Evolutionary conservation across 2,888 invertebrate genomes (phyloP).

Genomic region (Trisateles emortualis): DNA sequence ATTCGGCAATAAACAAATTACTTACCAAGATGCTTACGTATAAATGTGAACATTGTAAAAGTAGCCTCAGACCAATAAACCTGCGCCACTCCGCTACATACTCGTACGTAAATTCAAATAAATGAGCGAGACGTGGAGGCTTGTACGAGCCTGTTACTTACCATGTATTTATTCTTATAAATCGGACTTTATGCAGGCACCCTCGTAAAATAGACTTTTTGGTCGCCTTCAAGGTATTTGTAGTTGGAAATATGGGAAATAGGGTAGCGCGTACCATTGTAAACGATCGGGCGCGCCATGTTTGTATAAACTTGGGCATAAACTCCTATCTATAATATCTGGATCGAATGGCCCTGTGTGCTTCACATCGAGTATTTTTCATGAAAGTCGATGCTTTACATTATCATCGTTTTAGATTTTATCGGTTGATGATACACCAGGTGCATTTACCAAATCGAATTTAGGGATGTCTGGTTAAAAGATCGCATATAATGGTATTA

Average conservation of each 20-base stretch:
- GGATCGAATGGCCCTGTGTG: conserved; percentile 14
- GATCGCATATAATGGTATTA: background rate
- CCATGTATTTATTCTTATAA: conserved; percentile 70
- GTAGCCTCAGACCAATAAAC: conserved; percentile 35
- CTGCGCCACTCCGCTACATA: conserved; percentile 39
- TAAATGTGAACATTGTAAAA: conserved; percentile 29
- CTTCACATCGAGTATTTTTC: conserved; percentile 3
- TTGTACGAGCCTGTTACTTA: conserved; percentile 53
- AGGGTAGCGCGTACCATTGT: conserved; percentile 29
- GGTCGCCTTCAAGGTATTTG: conserved; percentile 51
- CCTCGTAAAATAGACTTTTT: conserved; percentile 65
- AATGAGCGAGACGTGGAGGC: conserved; percentile 48
- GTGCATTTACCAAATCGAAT: conserved; percentile 2
- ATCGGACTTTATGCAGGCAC: conserved; percentile 65
- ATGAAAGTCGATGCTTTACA: conserved; percentile 17
- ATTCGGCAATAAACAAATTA: conserved; percentile 39
- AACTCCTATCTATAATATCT: conserved; percentile 15
- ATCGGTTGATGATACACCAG: background rate
- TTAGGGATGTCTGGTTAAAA: background rate
- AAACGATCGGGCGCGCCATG: conserved; percentile 29
- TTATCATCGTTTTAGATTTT: conserved; percentile 10
- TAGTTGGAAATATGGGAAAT: conserved; percentile 50
- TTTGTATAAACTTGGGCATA: conserved; percentile 31
- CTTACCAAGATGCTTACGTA: conserved; percentile 30
- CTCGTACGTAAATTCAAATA: conserved; percentile 58